Evolutionary conservation across 1,140 invertebrate genomes (phyloP).

Genomic region (Ceratina australensis): DNA sequence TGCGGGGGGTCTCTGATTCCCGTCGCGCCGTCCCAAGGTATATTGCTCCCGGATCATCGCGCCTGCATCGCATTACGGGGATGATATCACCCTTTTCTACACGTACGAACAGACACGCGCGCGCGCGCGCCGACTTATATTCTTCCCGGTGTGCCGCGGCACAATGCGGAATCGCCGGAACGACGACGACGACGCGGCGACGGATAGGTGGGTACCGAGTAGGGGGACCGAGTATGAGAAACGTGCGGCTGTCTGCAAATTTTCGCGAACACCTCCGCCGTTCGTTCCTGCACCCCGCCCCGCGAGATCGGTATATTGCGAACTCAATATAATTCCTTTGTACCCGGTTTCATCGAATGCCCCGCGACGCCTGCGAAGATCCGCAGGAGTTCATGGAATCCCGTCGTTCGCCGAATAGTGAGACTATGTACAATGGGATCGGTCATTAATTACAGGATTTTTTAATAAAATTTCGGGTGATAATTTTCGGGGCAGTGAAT

Average conservation of each 20-base stretch:
- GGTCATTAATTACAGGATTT: no score
- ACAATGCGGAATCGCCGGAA: conserved; percentile 49
- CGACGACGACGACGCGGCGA: conserved; percentile 16
- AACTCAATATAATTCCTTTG: conserved; percentile 68
- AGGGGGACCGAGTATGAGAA: conserved; percentile 26
- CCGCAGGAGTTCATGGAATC: neutral
- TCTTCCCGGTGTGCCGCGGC: conserved; percentile 41
- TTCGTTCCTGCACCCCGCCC: conserved; percentile 11
- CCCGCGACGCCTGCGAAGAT: neutral
- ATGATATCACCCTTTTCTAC: conserved; percentile 76
- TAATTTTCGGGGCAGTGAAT: neutral
- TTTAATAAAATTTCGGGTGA: neutral
- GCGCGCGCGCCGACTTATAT: conserved; percentile 52
- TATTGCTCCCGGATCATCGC: conserved; percentile 75
- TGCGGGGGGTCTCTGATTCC: conserved; percentile 47
- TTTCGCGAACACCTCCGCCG: conserved; percentile 16
- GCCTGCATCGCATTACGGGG: conserved; percentile 73
- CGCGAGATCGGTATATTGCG: conserved; percentile 37
- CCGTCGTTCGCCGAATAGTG: neutral
- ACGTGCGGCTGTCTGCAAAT: conserved; percentile 30
- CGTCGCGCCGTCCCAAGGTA: conserved; percentile 58
- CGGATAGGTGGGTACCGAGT: no score
- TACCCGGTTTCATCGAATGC: conserved; percentile 1
- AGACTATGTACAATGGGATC: neutral
- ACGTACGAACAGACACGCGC: conserved; percentile 51